Evolutionary conservation across 2,888 invertebrate genomes (phyloP), one percentile per base, ranked within the genome.

Genomic region (Metopia argyrocephala): DNA sequence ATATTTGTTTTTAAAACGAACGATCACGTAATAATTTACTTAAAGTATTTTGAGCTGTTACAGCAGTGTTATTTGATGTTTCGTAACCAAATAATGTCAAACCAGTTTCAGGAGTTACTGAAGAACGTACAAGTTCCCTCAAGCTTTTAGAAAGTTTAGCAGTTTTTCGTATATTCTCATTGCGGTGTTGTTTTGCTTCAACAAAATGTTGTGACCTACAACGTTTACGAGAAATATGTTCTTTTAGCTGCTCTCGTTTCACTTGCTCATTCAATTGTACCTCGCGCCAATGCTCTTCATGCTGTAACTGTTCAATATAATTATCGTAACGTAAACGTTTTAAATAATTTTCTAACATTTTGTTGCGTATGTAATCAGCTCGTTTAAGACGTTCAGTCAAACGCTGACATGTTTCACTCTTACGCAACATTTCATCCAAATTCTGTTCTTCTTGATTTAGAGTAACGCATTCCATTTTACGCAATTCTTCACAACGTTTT

Each of bases 131-230:
- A 7, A 91, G 83, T 56, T 91, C 90, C 21, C 90, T 85, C 25
- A 91, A 84, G 78, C 89, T 89, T 21, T 90, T 89, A 7, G 90
- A 89, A 74, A 90, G 86, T 83, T 89, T 89, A 12, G 90, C 90
- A 15, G 87, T 88, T 70, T 88, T 87, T n/a, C 86, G 87, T 5
- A 87, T 86, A 1, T 88, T 86, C 69, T 87, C 86, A 45, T 89
- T 87, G 2, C 84, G 85, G 5, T 86, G 85, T 50, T 87, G 88
- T 3, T 87, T 87, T 4, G 85, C 81, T 66, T 90, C 88, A 0
- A 87, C 85, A 71, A 91, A 91, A 21, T 86, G 86, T 48, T 89
- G 87, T 0, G 87, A 86, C 46, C 88, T 88, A 12, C 83, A 84
- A 0, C 88, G 85, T 62, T 90, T 90, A 1, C 86, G 85, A n/a